Percentiles rank a stretch among this genome's conserved stretches.
Conservation (phyloP, 1,140 invertebrate genomes). For the Hetaerina americana region DNA sequence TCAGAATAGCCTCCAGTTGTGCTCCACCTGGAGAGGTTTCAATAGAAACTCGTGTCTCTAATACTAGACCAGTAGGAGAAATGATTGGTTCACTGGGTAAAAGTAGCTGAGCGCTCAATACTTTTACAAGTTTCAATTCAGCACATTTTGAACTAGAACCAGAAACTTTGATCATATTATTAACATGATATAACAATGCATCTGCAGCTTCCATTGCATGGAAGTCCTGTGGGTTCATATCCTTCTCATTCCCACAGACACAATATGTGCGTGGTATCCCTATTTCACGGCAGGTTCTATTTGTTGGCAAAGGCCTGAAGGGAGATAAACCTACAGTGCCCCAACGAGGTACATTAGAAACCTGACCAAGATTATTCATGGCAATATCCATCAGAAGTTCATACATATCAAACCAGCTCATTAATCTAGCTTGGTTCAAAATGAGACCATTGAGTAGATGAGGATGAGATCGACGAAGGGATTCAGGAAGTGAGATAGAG, state of each 20-base stretch:
- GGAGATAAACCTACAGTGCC: conserved; percentile 16
- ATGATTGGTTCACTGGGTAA: background rate
- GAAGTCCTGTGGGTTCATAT: conserved; percentile 13
- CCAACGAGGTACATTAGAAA: conserved; percentile 8
- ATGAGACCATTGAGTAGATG: conserved; percentile 25
- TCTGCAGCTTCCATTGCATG: conserved; percentile 7
- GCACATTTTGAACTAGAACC: conserved; percentile 11
- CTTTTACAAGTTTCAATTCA: conserved; percentile 18
- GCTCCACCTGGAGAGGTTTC: conserved; percentile 18
- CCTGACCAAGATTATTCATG: conserved; percentile 6
- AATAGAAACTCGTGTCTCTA: conserved; percentile 24
- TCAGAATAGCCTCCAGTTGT: conserved; percentile 25
- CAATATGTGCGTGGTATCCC: conserved; percentile 36
- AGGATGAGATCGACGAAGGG: conserved; percentile 28
- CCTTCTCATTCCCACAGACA: conserved; percentile 25
- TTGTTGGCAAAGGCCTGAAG: conserved; percentile 21
- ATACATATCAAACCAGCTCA: conserved; percentile 32
- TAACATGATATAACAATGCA: conserved; percentile 11
- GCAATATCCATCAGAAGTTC: conserved; percentile 28
- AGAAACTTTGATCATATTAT: conserved; percentile 4
- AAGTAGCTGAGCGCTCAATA: conserved; percentile 17
- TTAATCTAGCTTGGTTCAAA: conserved; percentile 30
- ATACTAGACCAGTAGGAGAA: background rate
- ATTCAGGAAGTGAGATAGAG: conserved; percentile 33
- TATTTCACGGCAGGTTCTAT: conserved; percentile 32